phyloP scores from a whole-genome alignment of 1,140 invertebrate genomes.

The Aphis craccivora region DNA sequence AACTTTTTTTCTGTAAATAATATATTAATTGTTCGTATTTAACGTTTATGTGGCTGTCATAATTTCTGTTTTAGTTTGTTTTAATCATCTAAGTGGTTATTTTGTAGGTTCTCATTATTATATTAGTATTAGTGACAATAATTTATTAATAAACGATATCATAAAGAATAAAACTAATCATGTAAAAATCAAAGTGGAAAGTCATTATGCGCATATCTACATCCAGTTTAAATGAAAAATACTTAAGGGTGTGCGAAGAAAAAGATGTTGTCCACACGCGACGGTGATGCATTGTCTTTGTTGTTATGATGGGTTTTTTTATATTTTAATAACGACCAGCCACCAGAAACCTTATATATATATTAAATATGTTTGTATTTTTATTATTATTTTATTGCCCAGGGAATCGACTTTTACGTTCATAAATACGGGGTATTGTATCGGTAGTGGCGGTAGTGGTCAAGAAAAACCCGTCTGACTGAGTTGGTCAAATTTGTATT shows the following conservation, averaged over 20 bases:
- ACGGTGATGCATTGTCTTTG: not conserved
- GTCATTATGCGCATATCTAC: not conserved
- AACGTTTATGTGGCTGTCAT: not conserved
- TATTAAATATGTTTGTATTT: not conserved
- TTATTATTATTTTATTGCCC: not conserved
- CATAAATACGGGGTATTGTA: not conserved
- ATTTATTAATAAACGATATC: not conserved
- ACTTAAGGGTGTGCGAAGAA: not conserved
- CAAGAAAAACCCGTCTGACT: not conserved
- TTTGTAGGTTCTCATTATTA: not conserved
- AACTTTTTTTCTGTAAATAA: not conserved
- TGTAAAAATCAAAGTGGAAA: not conserved
- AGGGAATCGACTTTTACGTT: not conserved
- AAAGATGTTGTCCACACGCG: not conserved
- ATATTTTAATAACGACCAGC: not conserved
- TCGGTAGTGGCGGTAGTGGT: not conserved
- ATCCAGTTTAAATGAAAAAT: not conserved
- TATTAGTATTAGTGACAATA: not conserved
- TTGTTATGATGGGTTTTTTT: not conserved
- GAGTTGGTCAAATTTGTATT: slow-evolving; percentile 22
- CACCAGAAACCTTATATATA: not conserved
- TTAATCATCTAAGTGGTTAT: slow-evolving; percentile 11
- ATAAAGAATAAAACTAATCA: not conserved
- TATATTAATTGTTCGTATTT: not conserved
- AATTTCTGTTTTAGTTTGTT: not conserved